Percentiles rank a stretch among this genome's conserved stretches.
These are phyloP conservation scores for Gnatocerus cornutus DNA, from an alignment of 2,888 invertebrate genomes.

Conservation along the genomic window DNA sequence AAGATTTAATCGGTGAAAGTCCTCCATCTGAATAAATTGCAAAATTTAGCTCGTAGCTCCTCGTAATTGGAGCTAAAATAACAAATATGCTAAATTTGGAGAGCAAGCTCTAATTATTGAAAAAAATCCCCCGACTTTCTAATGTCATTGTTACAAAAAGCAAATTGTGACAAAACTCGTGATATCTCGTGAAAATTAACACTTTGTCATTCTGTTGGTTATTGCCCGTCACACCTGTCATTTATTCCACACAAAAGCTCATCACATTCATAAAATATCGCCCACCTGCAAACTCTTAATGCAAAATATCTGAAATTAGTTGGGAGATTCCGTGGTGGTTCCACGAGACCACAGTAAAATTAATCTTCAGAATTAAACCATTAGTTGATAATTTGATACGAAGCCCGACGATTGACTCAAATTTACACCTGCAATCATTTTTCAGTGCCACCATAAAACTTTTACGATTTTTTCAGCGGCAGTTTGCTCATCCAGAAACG, in stretches of 20 bases:
- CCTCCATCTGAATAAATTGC: slow-evolving; percentile 3
- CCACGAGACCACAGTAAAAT: slow-evolving; percentile 44
- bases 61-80: neutral
- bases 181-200: slow-evolving; percentile 36
- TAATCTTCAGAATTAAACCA: slow-evolving; percentile 52
- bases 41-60: neutral
- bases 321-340: slow-evolving; percentile 29
- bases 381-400: slow-evolving; percentile 46
- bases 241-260: slow-evolving; percentile 39
- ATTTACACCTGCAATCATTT: slow-evolving; percentile 56
- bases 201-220: slow-evolving; percentile 35
- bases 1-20: slow-evolving; percentile 27
- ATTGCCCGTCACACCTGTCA: slow-evolving; percentile 40
- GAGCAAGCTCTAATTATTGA: neutral
- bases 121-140: slow-evolving; percentile 26
- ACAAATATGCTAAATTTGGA: slow-evolving; percentile 1
- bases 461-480: slow-evolving; percentile 53
- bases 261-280: slow-evolving; percentile 55
- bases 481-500: slow-evolving; percentile 38
- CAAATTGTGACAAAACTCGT: slow-evolving; percentile 33
- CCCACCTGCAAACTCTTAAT: slow-evolving; percentile 55
- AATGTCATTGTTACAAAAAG: slow-evolving; percentile 10
- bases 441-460: slow-evolving; percentile 52
- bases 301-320: slow-evolving; percentile 44
- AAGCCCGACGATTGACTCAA: slow-evolving; percentile 46